A percentile compares a stretch with the other conserved stretches of the same genome.
Conservation (phyloP, 1,140 invertebrate species). For the Nasonia vitripennis region DNA sequence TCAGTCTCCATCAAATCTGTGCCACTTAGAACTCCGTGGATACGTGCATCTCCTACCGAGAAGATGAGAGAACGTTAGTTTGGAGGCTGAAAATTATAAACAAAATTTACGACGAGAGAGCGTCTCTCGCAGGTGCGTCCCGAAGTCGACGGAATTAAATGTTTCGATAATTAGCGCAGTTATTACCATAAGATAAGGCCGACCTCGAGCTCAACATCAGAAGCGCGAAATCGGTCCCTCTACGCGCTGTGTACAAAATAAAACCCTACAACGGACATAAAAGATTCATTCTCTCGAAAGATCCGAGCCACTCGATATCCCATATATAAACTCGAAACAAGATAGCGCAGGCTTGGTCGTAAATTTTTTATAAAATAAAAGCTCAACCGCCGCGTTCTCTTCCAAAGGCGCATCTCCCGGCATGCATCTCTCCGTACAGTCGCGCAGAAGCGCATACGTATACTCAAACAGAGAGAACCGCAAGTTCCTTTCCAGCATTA, state of each 20-base stretch:
- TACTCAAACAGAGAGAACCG: neutral
- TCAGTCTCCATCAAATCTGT: conserved; percentile 2
- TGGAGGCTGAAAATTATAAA: neutral
- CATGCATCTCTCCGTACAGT: neutral
- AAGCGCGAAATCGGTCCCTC: too few species aligned
- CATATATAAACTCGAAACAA: neutral
- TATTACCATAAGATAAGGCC: too few species aligned
- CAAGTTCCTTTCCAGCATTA: neutral
- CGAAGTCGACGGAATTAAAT: too few species aligned
- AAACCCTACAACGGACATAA: neutral
- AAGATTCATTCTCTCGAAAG: neutral
- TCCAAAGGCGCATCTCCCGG: neutral
- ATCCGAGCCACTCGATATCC: neutral
- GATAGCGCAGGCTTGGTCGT: neutral
- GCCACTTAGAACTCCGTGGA: neutral
- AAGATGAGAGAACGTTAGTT: neutral
- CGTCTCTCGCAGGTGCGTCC: too few species aligned
- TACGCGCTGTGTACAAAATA: too few species aligned
- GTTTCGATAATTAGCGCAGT: too few species aligned
- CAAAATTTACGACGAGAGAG: too few species aligned
- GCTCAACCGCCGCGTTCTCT: neutral
- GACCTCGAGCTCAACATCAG: too few species aligned
- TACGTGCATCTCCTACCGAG: neutral
- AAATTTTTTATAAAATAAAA: conserved; percentile 3
- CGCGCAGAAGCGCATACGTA: neutral